Evolutionary conservation across 2,888 invertebrate species (phyloP).

Genomic region (Tipula unca): DNA sequence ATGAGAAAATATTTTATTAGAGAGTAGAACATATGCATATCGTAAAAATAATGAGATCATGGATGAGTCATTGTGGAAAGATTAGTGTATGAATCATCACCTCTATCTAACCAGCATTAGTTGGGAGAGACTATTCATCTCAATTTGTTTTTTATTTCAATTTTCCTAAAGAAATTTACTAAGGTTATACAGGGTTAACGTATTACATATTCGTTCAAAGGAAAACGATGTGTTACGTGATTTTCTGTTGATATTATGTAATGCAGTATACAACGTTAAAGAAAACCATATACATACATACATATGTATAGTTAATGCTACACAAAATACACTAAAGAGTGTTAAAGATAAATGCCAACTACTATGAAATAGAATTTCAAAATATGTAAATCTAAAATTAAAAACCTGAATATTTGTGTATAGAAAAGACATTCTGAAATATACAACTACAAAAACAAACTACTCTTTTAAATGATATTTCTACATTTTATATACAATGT

Average conservation of each 20-base stretch:
- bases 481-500: neutral
- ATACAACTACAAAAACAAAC: neutral
- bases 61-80: neutral
- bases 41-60: too few species aligned
- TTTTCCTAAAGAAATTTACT: neutral
- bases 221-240: neutral
- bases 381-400: neutral
- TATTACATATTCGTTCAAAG: neutral
- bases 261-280: neutral
- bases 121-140: neutral
- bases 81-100: neutral
- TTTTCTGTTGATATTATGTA: neutral
- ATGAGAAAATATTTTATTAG: neutral
- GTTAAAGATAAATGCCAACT: neutral
- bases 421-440: neutral
- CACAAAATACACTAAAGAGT: neutral
- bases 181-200: neutral
- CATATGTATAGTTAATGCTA: neutral
- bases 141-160: neutral
- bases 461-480: neutral
- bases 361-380: neutral
- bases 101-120: neutral
- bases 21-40: too few species aligned
- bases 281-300: neutral
- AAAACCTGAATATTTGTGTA: neutral